phyloP scores from a whole-genome alignment of 1,140 invertebrate species.

The Zaprionus camerounensis region DNA sequence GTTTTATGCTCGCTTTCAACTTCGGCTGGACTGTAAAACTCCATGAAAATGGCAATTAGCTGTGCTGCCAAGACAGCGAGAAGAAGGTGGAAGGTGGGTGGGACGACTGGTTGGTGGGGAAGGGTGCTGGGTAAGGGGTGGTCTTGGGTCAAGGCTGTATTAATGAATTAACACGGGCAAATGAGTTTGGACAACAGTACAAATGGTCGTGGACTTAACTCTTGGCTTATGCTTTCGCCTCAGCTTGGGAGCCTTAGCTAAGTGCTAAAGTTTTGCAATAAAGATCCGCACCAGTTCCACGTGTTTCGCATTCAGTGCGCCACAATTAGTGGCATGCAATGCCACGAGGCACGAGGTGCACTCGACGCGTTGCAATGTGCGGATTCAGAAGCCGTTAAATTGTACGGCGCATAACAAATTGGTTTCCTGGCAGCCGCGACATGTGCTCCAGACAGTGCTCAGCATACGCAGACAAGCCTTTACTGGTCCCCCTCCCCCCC shows the following conservation, averaged over 20 bases:
- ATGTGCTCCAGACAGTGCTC: slow-evolving; percentile 54
- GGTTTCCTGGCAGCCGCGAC: slow-evolving; percentile 61
- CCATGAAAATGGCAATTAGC: slow-evolving; percentile 78
- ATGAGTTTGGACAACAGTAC: slow-evolving; percentile 69
- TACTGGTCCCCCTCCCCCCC: neutral
- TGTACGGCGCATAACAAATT: slow-evolving; percentile 74
- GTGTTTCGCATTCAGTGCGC: slow-evolving; percentile 56
- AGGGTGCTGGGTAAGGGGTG: neutral
- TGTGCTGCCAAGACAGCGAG: slow-evolving; percentile 47
- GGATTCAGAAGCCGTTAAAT: slow-evolving; percentile 77
- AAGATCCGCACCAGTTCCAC: slow-evolving; percentile 58
- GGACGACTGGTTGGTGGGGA: neutral
- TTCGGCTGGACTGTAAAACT: slow-evolving; percentile 51
- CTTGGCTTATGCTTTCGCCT: slow-evolving; percentile 23
- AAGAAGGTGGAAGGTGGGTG: neutral
- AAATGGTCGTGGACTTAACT: slow-evolving; percentile 58
- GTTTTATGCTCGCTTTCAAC: slow-evolving; percentile 24
- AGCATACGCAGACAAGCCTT: slow-evolving; percentile 46
- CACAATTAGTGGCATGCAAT: slow-evolving; percentile 58
- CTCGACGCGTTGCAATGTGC: slow-evolving; percentile 49
- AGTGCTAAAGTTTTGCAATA: slow-evolving; percentile 70
- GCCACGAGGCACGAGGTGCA: slow-evolving; percentile 11
- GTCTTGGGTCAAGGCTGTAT: slow-evolving; percentile 61
- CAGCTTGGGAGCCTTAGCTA: neutral
- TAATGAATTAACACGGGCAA: slow-evolving; percentile 82